A percentile compares a stretch with the other conserved stretches of the same genome.
Conservation (phyloP, 1,140 invertebrate species). For the Halictus rubicundus region DNA sequence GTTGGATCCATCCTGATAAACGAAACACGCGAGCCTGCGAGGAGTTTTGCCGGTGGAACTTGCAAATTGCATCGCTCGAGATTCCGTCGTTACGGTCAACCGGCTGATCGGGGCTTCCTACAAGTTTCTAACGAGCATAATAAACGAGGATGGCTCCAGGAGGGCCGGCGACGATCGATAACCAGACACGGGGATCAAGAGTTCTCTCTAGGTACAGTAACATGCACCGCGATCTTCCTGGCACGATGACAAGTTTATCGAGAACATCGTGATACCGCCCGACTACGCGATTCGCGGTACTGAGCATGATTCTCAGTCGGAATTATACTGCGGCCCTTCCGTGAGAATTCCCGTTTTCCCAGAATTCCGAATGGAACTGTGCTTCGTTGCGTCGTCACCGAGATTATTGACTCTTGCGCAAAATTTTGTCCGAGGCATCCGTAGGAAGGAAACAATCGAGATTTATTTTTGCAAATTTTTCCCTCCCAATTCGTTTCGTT, state of each 20-base stretch:
- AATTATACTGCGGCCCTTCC: too few species aligned
- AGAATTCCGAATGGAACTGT: too few species aligned
- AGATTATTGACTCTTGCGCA: too few species aligned
- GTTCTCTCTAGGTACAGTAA: neutral
- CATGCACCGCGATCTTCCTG: neutral
- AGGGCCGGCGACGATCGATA: neutral
- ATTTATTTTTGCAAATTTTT: too few species aligned
- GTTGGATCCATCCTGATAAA: conserved; percentile 11
- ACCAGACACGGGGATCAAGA: neutral
- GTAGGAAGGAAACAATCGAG: too few species aligned
- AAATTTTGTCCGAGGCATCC: too few species aligned
- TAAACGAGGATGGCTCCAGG: neutral
- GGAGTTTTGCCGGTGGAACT: neutral
- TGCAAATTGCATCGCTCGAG: neutral
- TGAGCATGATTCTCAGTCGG: too few species aligned
- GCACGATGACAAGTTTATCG: neutral
- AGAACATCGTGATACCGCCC: neutral
- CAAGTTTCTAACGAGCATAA: conserved; percentile 12
- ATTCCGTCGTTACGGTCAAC: neutral
- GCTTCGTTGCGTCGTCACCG: too few species aligned
- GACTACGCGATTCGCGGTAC: too few species aligned
- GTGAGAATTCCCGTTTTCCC: too few species aligned
- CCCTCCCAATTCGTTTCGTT: too few species aligned
- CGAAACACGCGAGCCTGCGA: neutral
- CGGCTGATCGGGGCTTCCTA: neutral